phyloP scores from a whole-genome alignment of 2,888 invertebrate species.

The Eutolmus rufibarbis region DNA sequence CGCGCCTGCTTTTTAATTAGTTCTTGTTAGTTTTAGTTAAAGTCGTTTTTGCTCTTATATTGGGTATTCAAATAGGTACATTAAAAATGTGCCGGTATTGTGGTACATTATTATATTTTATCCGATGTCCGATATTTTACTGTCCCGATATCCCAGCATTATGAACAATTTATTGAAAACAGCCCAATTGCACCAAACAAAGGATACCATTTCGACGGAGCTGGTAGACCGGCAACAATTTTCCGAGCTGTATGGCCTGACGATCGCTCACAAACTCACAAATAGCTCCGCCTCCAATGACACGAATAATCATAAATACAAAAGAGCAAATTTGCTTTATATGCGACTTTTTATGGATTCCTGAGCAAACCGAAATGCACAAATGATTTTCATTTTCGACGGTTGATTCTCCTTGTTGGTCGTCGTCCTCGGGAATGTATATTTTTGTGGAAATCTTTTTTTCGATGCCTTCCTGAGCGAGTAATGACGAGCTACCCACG shows the following conservation, averaged over 20 bases:
- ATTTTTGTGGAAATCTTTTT: not conserved
- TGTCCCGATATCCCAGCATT: not conserved
- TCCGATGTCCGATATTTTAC: not conserved
- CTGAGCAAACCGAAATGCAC: not conserved
- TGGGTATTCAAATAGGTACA: no score
- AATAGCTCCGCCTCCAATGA: not conserved
- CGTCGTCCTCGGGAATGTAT: not conserved
- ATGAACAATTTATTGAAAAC: not conserved
- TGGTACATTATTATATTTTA: not conserved
- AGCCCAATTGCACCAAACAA: not conserved
- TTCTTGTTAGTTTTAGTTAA: no score
- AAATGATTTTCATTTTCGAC: constrained; percentile 16
- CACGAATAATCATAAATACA: constrained; percentile 12
- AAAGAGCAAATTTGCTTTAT: constrained; percentile 25
- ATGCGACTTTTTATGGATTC: constrained; percentile 12
- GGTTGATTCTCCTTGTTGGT: constrained; percentile 1
- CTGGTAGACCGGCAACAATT: not conserved
- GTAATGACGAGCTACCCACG: not conserved
- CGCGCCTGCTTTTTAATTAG: no score
- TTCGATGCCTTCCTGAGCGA: not conserved
- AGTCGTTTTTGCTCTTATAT: no score
- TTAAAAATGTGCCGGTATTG: not conserved
- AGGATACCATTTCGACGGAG: not conserved
- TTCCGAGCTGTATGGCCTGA: not conserved
- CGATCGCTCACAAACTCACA: not conserved